Evolutionary conservation across 1,140 invertebrate species (phyloP), one percentile per base, ranked within the genome.

Genomic region (Pinna nobilis): DNA sequence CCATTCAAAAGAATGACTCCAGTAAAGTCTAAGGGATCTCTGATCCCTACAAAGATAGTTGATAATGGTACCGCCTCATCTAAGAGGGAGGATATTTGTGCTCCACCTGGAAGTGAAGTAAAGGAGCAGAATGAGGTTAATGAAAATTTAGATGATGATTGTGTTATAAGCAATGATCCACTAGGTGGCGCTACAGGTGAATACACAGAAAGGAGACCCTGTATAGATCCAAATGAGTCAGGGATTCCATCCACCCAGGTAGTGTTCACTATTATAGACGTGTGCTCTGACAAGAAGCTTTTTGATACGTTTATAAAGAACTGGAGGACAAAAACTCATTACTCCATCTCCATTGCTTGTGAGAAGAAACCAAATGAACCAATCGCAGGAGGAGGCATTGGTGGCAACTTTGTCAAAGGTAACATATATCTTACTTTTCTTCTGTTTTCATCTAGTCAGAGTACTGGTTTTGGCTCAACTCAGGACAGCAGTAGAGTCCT

Each of bases 231-330:
- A n/a, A 64, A 78, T 44, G 44, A 71, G 11, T 67, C 70, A 6
- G 70, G 67, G 23, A 71, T 77, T 9, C 72, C 76, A 9, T 41
- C 70, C 6, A 82, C 82, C 9, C 85, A 86, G 68, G 77, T 71
- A 32, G 75, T 78, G 5, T 85, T 90, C 47, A 82, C 84, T 9
- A 88, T 90, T 60, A 87, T 90, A 69, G 88, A 90, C 81, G 89
- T 90, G 2, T 85, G 87, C 69, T 79, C 84, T 20, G 76, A 88
- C 51, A 68, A 69, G 20, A 50, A 55, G 6, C 64, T 89, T n/a
- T 90, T 90, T 81, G 71, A 85, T 37, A 86, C 81, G 9, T 90
- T 90, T 69, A 74, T 89, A 7, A 65, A 77, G 28, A 88, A 90
- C 59, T 89, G 88, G 89, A 76, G 70, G 30, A 70, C 70, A 5